Conservation (phyloP, 1,140 invertebrate species). For the Drosophila ercepeae region DNA sequence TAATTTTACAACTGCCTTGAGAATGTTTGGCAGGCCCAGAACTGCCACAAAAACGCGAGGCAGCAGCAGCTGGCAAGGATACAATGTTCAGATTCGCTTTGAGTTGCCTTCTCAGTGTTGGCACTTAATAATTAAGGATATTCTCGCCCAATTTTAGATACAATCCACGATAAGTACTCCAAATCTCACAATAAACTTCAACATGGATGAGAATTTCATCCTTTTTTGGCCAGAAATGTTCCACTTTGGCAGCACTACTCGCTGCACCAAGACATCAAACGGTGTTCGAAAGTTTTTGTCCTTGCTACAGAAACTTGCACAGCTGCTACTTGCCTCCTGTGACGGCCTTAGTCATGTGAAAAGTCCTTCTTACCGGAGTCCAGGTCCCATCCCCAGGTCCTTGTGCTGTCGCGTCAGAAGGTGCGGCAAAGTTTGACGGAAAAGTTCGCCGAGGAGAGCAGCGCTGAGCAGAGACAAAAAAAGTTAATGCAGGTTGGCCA, state of each 20-base stretch:
- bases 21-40: constrained; percentile 47
- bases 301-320: constrained; percentile 36
- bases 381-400: constrained; percentile 19
- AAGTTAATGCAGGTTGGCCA: constrained; percentile 44
- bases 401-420: constrained; percentile 46
- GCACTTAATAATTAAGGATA: not conserved
- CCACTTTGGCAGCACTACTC: constrained; percentile 18
- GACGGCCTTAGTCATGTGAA: constrained; percentile 59
- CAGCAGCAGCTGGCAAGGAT: constrained; percentile 22
- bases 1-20: constrained; percentile 67
- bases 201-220: not conserved
- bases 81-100: not conserved
- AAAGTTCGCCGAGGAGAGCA: constrained; percentile 30
- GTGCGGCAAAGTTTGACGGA: constrained; percentile 57
- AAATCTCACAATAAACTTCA: not conserved
- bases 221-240: not conserved
- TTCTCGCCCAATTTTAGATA: not conserved
- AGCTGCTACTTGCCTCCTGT: constrained; percentile 23
- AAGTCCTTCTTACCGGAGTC: constrained; percentile 22
- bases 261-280: constrained; percentile 58
- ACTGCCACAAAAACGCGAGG: constrained; percentile 20
- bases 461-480: constrained; percentile 14
- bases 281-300: constrained; percentile 50
- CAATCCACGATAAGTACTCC: not conserved
- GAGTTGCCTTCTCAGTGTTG: not conserved